Percentiles rank a stretch among this genome's conserved stretches.
Evolutionary conservation across 1,140 invertebrate species (phyloP).

Genomic region (Drosophila quadrilineata): DNA sequence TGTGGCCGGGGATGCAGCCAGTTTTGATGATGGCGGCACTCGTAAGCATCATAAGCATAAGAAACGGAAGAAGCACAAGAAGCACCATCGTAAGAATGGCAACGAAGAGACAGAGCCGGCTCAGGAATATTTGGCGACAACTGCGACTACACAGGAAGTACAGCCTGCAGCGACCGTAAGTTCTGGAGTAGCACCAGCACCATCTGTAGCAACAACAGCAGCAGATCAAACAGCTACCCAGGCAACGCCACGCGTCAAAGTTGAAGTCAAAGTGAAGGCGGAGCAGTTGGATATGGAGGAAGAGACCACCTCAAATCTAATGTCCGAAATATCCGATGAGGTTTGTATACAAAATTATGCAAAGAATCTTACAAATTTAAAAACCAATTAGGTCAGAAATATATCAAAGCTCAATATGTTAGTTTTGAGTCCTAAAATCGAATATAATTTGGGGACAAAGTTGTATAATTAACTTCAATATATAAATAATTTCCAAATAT

Average conservation of each 20-base stretch:
- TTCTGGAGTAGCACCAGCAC: slow-evolving; percentile 4
- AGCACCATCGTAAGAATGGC: slow-evolving; percentile 85
- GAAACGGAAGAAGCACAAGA: slow-evolving; percentile 89
- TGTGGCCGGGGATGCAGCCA: slow-evolving; percentile 24
- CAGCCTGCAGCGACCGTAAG: no score
- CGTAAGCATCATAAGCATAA: slow-evolving; percentile 88
- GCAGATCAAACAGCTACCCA: not conserved
- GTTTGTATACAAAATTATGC: no score
- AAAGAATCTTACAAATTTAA: no score
- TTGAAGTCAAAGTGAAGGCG: slow-evolving; percentile 68
- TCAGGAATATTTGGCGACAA: slow-evolving; percentile 23
- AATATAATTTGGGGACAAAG: no score
- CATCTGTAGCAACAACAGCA: not conserved
- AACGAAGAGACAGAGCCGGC: slow-evolving; percentile 54
- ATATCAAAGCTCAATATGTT: no score
- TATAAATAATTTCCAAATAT: not conserved
- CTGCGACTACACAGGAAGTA: no score
- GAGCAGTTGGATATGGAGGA: slow-evolving; percentile 73
- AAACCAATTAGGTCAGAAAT: no score
- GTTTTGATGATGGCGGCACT: slow-evolving; percentile 83
- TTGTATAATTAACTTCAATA: not conserved
- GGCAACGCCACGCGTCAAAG: slow-evolving; percentile 46
- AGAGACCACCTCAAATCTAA: slow-evolving; percentile 71
- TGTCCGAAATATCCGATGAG: slow-evolving; percentile 78
- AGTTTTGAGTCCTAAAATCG: no score